Percentiles rank a stretch among this genome's conserved stretches.
Evolutionary conservation across 2,888 invertebrate species (phyloP).

Genomic region (Eupelmus urozonus): DNA sequence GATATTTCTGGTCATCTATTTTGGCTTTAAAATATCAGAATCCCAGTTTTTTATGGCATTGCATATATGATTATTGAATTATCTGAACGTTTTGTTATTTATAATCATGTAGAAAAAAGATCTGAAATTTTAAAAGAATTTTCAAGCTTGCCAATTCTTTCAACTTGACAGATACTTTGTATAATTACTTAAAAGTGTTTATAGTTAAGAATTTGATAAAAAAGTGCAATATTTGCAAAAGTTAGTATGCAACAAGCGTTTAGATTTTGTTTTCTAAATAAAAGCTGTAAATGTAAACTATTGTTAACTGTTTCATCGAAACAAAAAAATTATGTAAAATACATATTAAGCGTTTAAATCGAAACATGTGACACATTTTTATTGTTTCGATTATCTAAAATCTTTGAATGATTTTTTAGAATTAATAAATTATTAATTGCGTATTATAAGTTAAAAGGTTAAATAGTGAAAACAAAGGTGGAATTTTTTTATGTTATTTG

Average conservation of each 20-base stretch:
- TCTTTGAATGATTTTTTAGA: slow-evolving; percentile 32
- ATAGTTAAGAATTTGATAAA: slow-evolving; percentile 37
- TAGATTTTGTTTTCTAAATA: slow-evolving; percentile 38
- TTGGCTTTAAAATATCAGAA: too few relatives aligned
- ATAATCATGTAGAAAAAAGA: slow-evolving; percentile 35
- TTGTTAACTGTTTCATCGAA: slow-evolving; percentile 42
- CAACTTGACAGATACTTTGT: slow-evolving; percentile 26
- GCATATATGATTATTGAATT: slow-evolving; percentile 36
- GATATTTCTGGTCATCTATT: too few relatives aligned
- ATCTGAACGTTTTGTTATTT: slow-evolving; percentile 28
- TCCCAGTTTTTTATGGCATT: too few relatives aligned
- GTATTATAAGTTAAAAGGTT: slow-evolving; percentile 35
- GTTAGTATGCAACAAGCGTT: slow-evolving; percentile 35
- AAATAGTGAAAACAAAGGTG: slow-evolving; percentile 15
- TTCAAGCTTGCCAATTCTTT: slow-evolving; percentile 40
- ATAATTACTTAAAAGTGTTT: slow-evolving; percentile 38
- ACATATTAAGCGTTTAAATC: slow-evolving; percentile 29
- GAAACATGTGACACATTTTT: slow-evolving; percentile 5
- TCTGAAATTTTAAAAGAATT: slow-evolving; percentile 44
- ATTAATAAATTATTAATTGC: slow-evolving; percentile 53
- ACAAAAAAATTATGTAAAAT: slow-evolving; percentile 38
- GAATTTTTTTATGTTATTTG: slow-evolving; percentile 35
- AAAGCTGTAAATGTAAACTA: slow-evolving; percentile 40
- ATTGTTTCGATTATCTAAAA: slow-evolving; percentile 28
- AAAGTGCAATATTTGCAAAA: slow-evolving; percentile 44